Conservation (phyloP, 2,888 invertebrate species). For the Aspidiotus destructor region DNA sequence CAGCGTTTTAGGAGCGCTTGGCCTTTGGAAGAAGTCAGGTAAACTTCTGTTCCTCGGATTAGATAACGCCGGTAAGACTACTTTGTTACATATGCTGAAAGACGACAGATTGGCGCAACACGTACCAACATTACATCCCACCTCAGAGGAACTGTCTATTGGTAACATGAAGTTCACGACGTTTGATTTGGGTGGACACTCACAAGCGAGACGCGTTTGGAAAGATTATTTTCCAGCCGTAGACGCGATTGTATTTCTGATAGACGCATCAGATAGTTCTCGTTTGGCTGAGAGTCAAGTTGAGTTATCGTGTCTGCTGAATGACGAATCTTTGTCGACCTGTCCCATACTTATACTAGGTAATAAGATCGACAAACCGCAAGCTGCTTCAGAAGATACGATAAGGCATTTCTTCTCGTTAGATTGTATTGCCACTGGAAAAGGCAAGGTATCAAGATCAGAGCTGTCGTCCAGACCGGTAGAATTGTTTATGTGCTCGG, state of each 20-base stretch:
- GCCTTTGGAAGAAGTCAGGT: slow-evolving; percentile 98
- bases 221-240: slow-evolving; percentile 99
- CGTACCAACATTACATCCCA: slow-evolving; percentile 98
- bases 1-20: slow-evolving; percentile 86
- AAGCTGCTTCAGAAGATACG: slow-evolving; percentile 96
- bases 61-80: slow-evolving; percentile 99
- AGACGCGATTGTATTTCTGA: slow-evolving; percentile 96
- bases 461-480: slow-evolving; percentile 28
- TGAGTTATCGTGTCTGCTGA: slow-evolving; percentile 79
- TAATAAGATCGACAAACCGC: slow-evolving; percentile 97
- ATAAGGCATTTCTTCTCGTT: slow-evolving; percentile 85
- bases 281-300: slow-evolving; percentile 82
- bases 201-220: slow-evolving; percentile 98
- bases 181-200: slow-evolving; percentile 98
- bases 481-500: slow-evolving; percentile 34
- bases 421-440: slow-evolving; percentile 93
- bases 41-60: slow-evolving; percentile 95
- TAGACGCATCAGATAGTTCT: slow-evolving; percentile 88
- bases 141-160: slow-evolving; percentile 97
- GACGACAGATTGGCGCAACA: slow-evolving; percentile 99
- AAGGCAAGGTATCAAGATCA: slow-evolving; percentile 43
- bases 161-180: slow-evolving; percentile 99
- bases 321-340: slow-evolving; percentile 91
- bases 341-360: slow-evolving; percentile 96
- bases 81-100: slow-evolving; percentile 98